Evolutionary conservation across 1,140 invertebrate genomes (phyloP).

Genomic region (Rhizoglyphus robini): DNA sequence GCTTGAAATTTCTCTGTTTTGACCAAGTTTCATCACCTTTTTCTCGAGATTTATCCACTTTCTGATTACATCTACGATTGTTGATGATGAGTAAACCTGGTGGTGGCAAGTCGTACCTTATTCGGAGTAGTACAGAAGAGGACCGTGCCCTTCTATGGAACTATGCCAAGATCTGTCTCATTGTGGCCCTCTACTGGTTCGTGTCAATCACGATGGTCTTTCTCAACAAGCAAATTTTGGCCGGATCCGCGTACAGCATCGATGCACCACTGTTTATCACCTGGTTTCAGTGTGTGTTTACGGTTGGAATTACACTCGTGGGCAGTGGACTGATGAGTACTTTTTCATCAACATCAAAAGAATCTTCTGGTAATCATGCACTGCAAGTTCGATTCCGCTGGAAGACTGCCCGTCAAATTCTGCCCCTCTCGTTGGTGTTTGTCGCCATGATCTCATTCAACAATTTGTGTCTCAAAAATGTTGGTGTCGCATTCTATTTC

Average conservation of each 20-base stretch:
- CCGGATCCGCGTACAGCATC: constrained; percentile 49
- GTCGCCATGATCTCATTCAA: constrained; percentile 92
- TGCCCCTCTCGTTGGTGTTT: constrained; percentile 87
- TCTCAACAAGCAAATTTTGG: constrained; percentile 72
- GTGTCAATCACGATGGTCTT: constrained; percentile 89
- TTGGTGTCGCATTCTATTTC: constrained; percentile 95
- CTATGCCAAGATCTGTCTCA: constrained; percentile 51
- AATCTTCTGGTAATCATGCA: constrained; percentile 26
- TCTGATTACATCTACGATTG: no score
- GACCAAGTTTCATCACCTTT: no score
- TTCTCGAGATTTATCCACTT: no score
- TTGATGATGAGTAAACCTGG: no score
- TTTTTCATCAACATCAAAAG: no score
- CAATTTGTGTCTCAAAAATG: constrained; percentile 91
- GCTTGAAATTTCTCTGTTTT: no score
- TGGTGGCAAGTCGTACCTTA: no score
- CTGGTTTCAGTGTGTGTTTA: constrained; percentile 90
- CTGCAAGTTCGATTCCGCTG: neutral
- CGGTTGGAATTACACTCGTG: constrained; percentile 60
- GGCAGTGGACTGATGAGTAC: no score
- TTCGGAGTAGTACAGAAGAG: no score
- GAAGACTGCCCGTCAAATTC: constrained; percentile 43
- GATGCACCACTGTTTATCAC: constrained; percentile 93
- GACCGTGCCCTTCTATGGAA: no score
- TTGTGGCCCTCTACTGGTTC: constrained; percentile 59